phyloP scores from a whole-genome alignment of 2,113 vertebrate genomes.

The Ptychochromis oligacanthus region DNA sequence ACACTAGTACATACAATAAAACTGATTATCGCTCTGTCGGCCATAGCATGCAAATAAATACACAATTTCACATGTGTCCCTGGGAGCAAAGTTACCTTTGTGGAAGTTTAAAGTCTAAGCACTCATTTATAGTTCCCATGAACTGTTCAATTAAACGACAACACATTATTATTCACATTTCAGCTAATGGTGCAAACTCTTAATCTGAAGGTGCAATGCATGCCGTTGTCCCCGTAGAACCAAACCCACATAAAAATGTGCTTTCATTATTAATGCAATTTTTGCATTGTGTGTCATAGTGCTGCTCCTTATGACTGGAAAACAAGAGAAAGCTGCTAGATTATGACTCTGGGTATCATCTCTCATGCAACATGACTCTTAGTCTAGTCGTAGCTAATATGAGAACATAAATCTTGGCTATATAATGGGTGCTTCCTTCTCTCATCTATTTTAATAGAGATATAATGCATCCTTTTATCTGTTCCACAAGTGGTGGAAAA shows the following conservation, averaged over 20 bases:
- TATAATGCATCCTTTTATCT: not conserved
- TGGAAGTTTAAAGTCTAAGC: not conserved
- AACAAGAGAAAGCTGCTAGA: not conserved
- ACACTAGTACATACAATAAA: not conserved
- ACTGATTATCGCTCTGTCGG: not conserved
- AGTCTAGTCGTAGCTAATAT: not conserved
- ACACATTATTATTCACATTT: not conserved
- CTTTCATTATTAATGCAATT: not conserved
- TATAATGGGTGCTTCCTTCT: not conserved
- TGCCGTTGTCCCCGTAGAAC: not conserved
- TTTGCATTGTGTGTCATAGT: not conserved
- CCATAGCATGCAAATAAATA: not conserved
- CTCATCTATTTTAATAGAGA: not conserved
- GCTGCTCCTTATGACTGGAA: not conserved
- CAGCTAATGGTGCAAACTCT: not conserved
- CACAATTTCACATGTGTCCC: not conserved
- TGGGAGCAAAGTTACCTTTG: not conserved
- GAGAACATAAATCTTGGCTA: not conserved
- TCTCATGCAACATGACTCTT: not conserved
- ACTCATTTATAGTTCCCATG: not conserved
- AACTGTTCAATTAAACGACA: too few relatives aligned
- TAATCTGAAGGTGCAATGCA: not conserved
- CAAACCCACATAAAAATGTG: not conserved
- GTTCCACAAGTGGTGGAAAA: not conserved
- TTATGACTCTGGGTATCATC: not conserved